phyloP scores from a whole-genome alignment of 2,888 invertebrate species.

The Cantharis rustica region DNA sequence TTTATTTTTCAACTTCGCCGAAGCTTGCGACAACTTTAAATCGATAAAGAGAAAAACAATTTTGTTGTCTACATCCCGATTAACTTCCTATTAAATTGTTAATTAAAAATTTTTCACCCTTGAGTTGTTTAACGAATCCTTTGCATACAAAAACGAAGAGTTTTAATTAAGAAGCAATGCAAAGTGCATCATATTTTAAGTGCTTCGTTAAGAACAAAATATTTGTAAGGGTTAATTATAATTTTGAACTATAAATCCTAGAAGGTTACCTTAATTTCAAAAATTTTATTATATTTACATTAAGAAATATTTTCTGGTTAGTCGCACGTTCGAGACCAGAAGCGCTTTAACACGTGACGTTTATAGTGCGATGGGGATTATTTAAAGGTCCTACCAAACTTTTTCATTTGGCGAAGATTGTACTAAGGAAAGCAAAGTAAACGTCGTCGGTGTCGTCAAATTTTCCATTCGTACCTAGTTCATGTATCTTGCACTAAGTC shows the following conservation, averaged over 20 bases:
- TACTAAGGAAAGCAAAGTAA: background rate
- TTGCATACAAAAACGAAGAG: background rate
- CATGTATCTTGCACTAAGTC: background rate
- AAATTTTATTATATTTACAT: too few species aligned
- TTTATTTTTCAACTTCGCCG: background rate
- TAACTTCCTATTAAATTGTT: background rate
- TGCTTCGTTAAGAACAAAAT: background rate
- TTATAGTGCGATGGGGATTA: background rate
- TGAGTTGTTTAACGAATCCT: background rate
- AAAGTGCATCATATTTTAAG: background rate
- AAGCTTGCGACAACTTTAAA: background rate
- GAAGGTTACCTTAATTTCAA: too few species aligned
- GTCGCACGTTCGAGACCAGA: background rate
- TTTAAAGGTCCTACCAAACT: background rate
- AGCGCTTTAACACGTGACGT: background rate
- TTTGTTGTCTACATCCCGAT: background rate
- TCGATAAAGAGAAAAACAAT: background rate
- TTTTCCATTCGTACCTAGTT: background rate
- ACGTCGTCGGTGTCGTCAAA: background rate
- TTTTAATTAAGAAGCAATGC: background rate
- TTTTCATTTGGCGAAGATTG: background rate
- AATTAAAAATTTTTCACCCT: background rate
- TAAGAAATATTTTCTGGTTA: background rate
- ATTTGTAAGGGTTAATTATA: background rate
- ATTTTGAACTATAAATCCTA: background rate